A percentile compares a stretch with the other conserved stretches of the same genome.
Conservation (phyloP, 2,113 vertebrate species). For the Notothenia rossii region DNA sequence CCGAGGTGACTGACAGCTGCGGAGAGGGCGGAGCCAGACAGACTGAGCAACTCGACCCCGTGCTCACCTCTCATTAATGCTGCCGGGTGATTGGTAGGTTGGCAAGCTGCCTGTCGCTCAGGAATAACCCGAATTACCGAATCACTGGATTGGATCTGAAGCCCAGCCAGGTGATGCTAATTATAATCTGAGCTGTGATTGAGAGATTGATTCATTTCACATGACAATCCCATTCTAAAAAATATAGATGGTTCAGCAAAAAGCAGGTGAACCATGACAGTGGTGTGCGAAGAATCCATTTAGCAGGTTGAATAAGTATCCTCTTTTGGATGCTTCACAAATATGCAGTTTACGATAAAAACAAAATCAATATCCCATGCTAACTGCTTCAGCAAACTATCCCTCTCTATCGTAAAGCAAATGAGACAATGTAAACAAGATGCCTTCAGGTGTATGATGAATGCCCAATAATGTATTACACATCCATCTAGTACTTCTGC, state of each 20-base stretch:
- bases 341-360: constrained; percentile 13
- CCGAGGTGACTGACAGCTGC: constrained; percentile 74
- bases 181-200: constrained; percentile 49
- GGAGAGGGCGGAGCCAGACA: constrained; percentile 71
- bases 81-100: constrained; percentile 67
- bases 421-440: constrained; percentile 49
- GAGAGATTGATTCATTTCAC: constrained; percentile 38
- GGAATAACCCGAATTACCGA: constrained; percentile 18
- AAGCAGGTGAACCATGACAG: background rate
- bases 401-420: constrained; percentile 20
- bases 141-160: constrained; percentile 32
- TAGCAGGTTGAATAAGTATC: background rate
- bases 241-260: constrained; percentile 14
- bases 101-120: constrained; percentile 51
- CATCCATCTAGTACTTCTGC: constrained; percentile 48
- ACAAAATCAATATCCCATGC: constrained; percentile 33
- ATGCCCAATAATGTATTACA: constrained; percentile 36
- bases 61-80: constrained; percentile 75
- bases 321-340: constrained; percentile 5
- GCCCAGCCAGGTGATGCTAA: constrained; percentile 54
- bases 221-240: constrained; percentile 28
- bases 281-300: background rate
- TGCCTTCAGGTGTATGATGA: constrained; percentile 36
- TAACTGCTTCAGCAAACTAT: constrained; percentile 17
- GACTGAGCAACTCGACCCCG: constrained; percentile 46